A percentile compares a stretch with the other conserved stretches of the same genome.
Conservation (phyloP, 2,888 invertebrate genomes). For the Acanthopleura granulata region DNA sequence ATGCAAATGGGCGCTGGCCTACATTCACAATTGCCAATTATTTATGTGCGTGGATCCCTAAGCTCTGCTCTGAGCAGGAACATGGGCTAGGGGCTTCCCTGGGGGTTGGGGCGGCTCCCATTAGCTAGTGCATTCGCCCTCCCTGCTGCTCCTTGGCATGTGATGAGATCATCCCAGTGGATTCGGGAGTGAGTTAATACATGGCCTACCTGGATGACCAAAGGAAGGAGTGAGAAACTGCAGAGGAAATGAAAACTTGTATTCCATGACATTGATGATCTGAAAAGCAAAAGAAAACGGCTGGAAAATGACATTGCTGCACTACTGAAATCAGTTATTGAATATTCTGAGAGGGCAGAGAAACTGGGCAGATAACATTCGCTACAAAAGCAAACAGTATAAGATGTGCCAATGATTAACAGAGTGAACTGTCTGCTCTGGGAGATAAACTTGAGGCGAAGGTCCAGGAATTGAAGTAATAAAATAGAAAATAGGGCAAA, state of each 20-base stretch:
- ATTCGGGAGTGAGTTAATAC: no score
- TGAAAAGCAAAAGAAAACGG: neutral
- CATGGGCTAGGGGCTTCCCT: no score
- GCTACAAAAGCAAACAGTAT: neutral
- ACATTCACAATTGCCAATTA: no score
- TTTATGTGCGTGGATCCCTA: no score
- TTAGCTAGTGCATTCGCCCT: no score
- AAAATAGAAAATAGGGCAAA: neutral
- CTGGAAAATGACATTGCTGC: neutral
- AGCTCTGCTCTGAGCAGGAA: no score
- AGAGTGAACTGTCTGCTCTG: neutral
- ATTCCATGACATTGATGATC: neutral
- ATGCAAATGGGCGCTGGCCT: no score
- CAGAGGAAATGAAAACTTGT: neutral
- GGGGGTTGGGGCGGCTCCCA: no score
- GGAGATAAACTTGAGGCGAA: neutral
- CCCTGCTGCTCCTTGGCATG: no score
- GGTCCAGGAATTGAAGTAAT: neutral
- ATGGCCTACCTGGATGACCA: neutral
- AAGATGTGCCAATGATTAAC: neutral
- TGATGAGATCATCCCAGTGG: no score
- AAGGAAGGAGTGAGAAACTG: neutral
- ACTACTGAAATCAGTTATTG: neutral
- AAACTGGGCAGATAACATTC: neutral
- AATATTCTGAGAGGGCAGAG: neutral